phyloP scores from a whole-genome alignment of 2,888 invertebrate species.

The Acanthopleura granulata region DNA sequence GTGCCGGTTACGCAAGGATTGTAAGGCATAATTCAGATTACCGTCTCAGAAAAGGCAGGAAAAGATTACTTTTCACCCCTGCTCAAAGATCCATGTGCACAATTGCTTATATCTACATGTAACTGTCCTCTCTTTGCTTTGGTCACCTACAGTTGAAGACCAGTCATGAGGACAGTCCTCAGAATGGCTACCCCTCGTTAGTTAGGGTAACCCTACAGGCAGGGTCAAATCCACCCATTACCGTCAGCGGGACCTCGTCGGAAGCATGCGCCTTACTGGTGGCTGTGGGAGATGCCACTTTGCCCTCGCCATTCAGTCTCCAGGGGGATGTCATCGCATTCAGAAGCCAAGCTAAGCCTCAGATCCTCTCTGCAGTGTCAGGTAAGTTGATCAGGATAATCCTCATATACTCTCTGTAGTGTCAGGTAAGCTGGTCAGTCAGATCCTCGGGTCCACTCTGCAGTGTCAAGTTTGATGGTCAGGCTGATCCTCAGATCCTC shows the following conservation, averaged over 20 bases:
- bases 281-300: constrained; percentile 40
- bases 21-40: no score
- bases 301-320: constrained; percentile 44
- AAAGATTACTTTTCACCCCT: no score
- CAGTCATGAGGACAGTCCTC: constrained; percentile 32
- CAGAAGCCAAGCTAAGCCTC: constrained; percentile 19
- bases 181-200: constrained; percentile 25
- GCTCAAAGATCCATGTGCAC: no score
- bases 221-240: constrained; percentile 27
- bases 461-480: no score
- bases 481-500: constrained; percentile 30
- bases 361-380: constrained; percentile 43
- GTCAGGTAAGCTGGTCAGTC: no score
- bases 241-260: constrained; percentile 44
- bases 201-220: constrained; percentile 40
- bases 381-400: constrained; percentile 35
- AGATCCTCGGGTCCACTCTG: no score
- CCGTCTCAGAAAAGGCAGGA: no score
- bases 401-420: no score
- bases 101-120: no score
- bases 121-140: neutral
- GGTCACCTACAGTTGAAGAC: constrained; percentile 33
- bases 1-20: no score
- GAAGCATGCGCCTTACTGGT: constrained; percentile 44
- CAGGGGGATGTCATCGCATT: constrained; percentile 42